These are phyloP conservation scores for Lates japonicus DNA, from an alignment of 2,797 vertebrate genomes.

Conservation along the genomic window DNA sequence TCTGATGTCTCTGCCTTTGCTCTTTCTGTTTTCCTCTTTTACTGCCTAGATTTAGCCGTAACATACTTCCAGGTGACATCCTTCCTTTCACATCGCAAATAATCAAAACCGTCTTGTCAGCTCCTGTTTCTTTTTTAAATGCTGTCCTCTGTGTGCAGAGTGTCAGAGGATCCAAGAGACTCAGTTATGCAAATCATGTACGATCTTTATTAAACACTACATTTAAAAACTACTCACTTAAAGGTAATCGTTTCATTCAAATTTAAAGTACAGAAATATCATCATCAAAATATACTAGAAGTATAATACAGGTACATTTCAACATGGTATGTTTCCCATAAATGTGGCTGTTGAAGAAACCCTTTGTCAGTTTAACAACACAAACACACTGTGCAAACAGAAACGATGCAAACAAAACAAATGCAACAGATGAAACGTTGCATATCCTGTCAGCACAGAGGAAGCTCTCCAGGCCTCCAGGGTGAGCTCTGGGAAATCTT, in stretches of 20 bases:
- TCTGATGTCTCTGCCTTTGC: constrained; percentile 72
- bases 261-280: neutral
- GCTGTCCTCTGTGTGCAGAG: constrained; percentile 1
- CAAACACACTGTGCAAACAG: too few species aligned
- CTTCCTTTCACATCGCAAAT: constrained; percentile 70
- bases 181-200: neutral
- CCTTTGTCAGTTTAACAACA: too few species aligned
- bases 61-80: too few species aligned
- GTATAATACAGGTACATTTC: too few species aligned
- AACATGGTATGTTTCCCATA: too few species aligned
- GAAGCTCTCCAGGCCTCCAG: too few species aligned
- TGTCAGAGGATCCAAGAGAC: neutral
- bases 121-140: constrained; percentile 59
- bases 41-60: too few species aligned
- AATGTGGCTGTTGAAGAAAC: too few species aligned
- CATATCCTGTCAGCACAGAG: too few species aligned
- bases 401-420: too few species aligned
- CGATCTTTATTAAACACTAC: neutral
- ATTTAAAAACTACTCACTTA: neutral
- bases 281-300: neutral
- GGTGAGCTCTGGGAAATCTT: too few species aligned
- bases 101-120: constrained; percentile 72
- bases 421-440: too few species aligned
- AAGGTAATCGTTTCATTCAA: neutral
- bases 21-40: constrained; percentile 16